Evolutionary conservation across 2,888 invertebrate genomes (phyloP).

Genomic region (Cheilosia pagana): DNA sequence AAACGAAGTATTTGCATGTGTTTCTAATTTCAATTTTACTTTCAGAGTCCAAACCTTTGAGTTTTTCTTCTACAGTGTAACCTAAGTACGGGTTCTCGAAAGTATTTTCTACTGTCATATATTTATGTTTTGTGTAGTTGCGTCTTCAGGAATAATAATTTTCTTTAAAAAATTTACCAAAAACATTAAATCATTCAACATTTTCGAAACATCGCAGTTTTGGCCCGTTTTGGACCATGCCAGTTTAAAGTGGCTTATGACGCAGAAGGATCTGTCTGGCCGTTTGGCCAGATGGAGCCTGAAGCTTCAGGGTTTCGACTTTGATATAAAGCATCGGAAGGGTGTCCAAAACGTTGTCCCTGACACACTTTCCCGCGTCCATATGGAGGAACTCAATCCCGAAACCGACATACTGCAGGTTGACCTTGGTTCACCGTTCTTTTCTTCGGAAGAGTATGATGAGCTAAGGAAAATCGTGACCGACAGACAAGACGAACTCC

Average conservation of each 20-base stretch:
- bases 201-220: constrained; percentile 9
- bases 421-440: no score
- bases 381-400: no score
- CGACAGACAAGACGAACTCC: no score
- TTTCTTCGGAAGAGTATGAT: no score
- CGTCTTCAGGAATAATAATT: neutral
- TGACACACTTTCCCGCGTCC: no score
- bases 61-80: constrained; percentile 14
- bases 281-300: neutral
- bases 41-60: neutral
- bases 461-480: no score
- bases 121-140: neutral
- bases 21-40: constrained; percentile 7
- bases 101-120: neutral
- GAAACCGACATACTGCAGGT: no score
- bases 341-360: neutral
- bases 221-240: no score
- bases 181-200: constrained; percentile 1
- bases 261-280: neutral
- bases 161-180: constrained; percentile 16
- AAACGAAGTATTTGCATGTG: neutral
- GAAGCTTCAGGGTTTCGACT: neutral
- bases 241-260: neutral
- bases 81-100: neutral
- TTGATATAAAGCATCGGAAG: neutral